Evolutionary conservation across 2,113 vertebrate species (phyloP).

Genomic region (Scomber scombrus): DNA sequence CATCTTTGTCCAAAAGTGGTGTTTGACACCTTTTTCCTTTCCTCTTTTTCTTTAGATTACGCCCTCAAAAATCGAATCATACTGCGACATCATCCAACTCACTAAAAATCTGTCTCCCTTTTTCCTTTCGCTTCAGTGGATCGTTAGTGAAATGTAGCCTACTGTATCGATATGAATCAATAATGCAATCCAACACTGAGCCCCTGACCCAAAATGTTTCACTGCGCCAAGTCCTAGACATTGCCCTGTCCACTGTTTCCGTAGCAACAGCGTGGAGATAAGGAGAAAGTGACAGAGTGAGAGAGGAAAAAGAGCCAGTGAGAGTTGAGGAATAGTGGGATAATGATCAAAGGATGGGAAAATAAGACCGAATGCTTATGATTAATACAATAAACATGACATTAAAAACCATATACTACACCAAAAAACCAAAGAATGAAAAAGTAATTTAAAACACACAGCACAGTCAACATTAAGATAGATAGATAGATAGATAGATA

Average conservation of each 20-base stretch:
- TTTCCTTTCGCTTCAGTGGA: not conserved
- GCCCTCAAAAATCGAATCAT: no score
- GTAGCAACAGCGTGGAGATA: slow-evolving; percentile 47
- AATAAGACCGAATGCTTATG: slow-evolving; percentile 10
- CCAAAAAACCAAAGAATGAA: no score
- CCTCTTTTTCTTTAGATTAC: not conserved
- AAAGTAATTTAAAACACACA: not conserved
- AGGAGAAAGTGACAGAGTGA: slow-evolving; percentile 4
- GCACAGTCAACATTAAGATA: slow-evolving; percentile 2
- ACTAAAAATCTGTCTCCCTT: not conserved
- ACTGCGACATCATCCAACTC: not conserved
- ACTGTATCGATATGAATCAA: slow-evolving; percentile 47
- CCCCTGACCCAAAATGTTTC: slow-evolving; percentile 53
- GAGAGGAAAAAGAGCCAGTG: not conserved
- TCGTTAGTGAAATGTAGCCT: not conserved
- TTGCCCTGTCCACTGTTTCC: slow-evolving; percentile 51
- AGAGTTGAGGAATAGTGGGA: not conserved
- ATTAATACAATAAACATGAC: slow-evolving; percentile 4
- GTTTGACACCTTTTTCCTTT: not conserved
- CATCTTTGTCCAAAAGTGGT: not conserved
- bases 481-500: slow-evolving; percentile 28
- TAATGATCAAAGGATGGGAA: slow-evolving; percentile 14
- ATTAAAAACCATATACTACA: not conserved
- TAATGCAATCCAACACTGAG: slow-evolving; percentile 48
- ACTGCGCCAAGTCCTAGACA: slow-evolving; percentile 46